Conservation (phyloP, 2,113 vertebrate genomes). For the Megaceryle torquata region DNA sequence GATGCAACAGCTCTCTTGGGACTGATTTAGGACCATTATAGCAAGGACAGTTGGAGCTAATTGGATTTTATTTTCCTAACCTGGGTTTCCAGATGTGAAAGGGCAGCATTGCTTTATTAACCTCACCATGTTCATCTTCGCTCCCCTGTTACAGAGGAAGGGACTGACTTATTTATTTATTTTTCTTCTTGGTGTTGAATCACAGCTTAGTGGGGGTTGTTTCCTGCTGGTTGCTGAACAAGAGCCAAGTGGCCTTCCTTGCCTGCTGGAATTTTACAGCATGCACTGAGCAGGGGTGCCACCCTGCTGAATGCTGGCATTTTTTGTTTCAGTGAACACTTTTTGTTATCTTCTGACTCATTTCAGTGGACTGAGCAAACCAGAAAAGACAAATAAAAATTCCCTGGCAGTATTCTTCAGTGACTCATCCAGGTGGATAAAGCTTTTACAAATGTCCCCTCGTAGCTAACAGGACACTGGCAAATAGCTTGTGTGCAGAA, state of each 20-base stretch:
- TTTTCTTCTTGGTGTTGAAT: background rate
- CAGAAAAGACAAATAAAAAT: background rate
- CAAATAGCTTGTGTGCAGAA: background rate
- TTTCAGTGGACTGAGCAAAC: background rate
- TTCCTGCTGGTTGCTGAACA: slow-evolving; percentile 20
- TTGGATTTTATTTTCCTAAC: background rate
- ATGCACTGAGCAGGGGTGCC: background rate
- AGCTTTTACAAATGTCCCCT: background rate
- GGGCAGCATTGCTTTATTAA: slow-evolving; percentile 24
- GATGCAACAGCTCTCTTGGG: slow-evolving; percentile 38
- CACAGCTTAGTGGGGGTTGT: slow-evolving; percentile 22
- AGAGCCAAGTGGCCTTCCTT: slow-evolving; percentile 22
- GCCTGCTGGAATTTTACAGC: slow-evolving; percentile 54
- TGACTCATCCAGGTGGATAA: slow-evolving; percentile 19
- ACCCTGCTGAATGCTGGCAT: background rate
- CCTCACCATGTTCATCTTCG: background rate
- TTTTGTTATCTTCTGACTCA: background rate
- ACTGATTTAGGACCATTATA: slow-evolving; percentile 45
- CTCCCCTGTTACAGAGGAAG: background rate
- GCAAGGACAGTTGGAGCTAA: slow-evolving; percentile 43
- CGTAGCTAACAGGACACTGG: background rate
- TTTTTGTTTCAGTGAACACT: slow-evolving; percentile 17
- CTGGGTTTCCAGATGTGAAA: slow-evolving; percentile 46
- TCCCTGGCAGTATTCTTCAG: background rate
- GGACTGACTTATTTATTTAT: background rate